These are phyloP conservation scores for Irena cyanogastra DNA, from an alignment of 2,113 vertebrate genomes.

Conservation along the genomic window DNA sequence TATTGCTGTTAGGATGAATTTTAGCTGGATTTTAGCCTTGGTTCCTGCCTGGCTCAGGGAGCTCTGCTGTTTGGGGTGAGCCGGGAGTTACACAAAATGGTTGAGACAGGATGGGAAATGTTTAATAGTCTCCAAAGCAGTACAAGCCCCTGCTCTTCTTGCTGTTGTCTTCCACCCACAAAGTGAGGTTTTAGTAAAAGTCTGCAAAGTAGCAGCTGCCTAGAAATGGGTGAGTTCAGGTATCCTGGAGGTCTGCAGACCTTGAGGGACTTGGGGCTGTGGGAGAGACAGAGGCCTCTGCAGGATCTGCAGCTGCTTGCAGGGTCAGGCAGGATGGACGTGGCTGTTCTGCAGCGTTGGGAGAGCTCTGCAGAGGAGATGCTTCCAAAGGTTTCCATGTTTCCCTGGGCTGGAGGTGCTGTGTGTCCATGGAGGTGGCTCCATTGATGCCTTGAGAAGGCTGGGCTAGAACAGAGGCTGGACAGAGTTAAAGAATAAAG, in stretches of 20 bases:
- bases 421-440: background rate
- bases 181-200: background rate
- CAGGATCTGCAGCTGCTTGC: background rate
- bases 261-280: background rate
- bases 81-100: background rate
- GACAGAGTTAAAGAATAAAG: background rate
- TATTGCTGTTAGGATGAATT: background rate
- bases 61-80: background rate
- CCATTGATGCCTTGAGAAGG: background rate
- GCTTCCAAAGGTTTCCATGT: background rate
- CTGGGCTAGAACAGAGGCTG: background rate
- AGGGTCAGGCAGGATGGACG: background rate
- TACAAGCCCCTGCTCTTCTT: background rate
- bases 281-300: background rate
- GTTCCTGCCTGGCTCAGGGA: background rate
- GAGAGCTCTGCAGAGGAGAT: background rate
- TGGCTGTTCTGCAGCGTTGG: background rate
- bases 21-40: background rate
- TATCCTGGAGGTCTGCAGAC: background rate
- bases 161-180: background rate
- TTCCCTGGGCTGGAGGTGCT: background rate
- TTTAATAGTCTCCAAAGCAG: background rate
- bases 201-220: background rate
- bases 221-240: background rate
- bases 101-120: background rate